These are phyloP conservation scores for Galemys pyrenaicus DNA, from an alignment of 2,113 vertebrate species.

Conservation along the genomic window DNA sequence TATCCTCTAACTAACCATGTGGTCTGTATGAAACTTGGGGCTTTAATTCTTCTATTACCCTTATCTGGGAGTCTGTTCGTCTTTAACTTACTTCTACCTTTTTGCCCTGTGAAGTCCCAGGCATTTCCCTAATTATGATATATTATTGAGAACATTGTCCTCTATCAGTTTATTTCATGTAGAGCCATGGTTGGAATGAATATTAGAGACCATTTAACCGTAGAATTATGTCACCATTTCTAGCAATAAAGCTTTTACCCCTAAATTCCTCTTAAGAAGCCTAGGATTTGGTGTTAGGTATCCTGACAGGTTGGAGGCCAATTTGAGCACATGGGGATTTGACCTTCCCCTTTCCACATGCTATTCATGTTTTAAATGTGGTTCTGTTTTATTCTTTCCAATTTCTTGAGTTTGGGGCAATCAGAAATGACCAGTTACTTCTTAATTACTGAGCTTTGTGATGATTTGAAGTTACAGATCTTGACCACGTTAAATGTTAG, in stretches of 20 bases:
- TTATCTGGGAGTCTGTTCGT: neutral
- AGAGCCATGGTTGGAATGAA: neutral
- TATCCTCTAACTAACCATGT: neutral
- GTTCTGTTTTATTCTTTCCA: neutral
- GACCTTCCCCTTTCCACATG: neutral
- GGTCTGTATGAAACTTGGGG: neutral
- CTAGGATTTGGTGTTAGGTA: neutral
- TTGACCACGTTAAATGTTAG: neutral
- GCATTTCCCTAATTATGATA: constrained; percentile 8
- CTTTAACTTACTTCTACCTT: neutral
- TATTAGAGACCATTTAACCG: neutral
- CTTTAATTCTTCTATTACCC: neutral
- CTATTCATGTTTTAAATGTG: neutral
- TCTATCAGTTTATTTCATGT: neutral
- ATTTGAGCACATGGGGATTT: neutral
- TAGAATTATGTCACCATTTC: constrained; percentile 27
- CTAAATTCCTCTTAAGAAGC: neutral
- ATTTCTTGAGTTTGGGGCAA: neutral
- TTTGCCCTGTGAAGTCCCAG: constrained; percentile 27
- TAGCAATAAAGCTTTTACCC: neutral
- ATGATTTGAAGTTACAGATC: neutral
- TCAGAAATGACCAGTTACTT: neutral
- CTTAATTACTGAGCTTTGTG: constrained; percentile 2
- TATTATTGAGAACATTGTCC: neutral
- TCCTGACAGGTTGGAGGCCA: neutral